Percentiles rank a stretch among this genome's conserved stretches.
Conservation (phyloP, 2,797 vertebrate species). For the Acanthornis magna region DNA sequence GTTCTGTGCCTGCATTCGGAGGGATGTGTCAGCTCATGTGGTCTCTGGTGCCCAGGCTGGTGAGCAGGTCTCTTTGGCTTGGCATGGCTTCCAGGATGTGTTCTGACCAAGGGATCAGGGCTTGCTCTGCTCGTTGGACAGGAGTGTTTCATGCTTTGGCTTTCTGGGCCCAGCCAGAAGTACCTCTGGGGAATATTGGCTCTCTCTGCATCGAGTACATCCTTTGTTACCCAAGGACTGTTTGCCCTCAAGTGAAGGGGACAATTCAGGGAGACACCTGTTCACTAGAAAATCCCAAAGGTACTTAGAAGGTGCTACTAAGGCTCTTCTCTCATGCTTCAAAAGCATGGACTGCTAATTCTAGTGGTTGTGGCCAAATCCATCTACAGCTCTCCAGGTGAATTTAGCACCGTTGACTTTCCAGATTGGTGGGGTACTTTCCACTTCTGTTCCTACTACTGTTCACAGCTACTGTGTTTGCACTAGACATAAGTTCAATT, state of each 20-base stretch:
- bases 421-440: background rate
- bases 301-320: background rate
- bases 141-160: background rate
- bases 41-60: background rate
- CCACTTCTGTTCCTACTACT: background rate
- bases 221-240: background rate
- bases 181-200: background rate
- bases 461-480: background rate
- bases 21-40: rapidly evolving
- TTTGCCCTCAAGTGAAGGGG: background rate
- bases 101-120: background rate
- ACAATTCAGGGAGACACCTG: background rate
- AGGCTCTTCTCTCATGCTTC: background rate
- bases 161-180: background rate
- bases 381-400: background rate
- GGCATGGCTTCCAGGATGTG: background rate
- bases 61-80: background rate
- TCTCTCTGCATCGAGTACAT: background rate
- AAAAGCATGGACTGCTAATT: background rate
- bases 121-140: background rate
- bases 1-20: background rate
- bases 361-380: background rate
- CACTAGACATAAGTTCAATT: background rate
- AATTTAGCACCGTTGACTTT: background rate
- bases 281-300: background rate